phyloP scores from a whole-genome alignment of 2,888 invertebrate genomes.

The Drosophila ustulata region DNA sequence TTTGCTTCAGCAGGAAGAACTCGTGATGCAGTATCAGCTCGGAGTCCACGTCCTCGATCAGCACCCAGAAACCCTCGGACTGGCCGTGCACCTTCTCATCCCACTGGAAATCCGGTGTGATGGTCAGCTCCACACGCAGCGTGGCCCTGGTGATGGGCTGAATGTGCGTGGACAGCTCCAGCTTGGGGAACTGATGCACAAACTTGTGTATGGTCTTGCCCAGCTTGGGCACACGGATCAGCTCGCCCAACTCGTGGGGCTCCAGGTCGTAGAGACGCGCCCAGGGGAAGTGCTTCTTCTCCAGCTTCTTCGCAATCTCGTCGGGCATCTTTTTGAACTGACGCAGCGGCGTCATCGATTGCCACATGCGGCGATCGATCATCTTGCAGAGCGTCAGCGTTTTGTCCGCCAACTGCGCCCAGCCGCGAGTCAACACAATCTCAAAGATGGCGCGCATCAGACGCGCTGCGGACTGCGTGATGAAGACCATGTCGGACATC shows the following conservation, averaged over 20 bases:
- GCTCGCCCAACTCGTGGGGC: slow-evolving; percentile 98
- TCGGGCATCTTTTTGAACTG: slow-evolving; percentile 99
- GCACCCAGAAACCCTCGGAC: slow-evolving; percentile 94
- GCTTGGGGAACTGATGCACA: slow-evolving; percentile 96
- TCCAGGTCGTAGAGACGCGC: slow-evolving; percentile 97
- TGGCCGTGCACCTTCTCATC: slow-evolving; percentile 95
- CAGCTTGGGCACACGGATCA: slow-evolving; percentile 84
- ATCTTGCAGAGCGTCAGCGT: slow-evolving; percentile 98
- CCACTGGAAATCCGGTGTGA: slow-evolving; percentile 99
- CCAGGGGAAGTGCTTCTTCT: slow-evolving; percentile 98
- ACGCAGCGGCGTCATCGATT: slow-evolving; percentile 98
- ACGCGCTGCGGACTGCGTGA: slow-evolving; percentile 98
- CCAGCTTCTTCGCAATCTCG: slow-evolving; percentile 98
- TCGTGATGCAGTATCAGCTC: slow-evolving; percentile 98
- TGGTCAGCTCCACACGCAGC: slow-evolving; percentile 96
- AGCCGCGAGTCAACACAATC: slow-evolving; percentile 96
- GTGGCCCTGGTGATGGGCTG: slow-evolving; percentile 98
- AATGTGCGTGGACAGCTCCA: slow-evolving; percentile 98
- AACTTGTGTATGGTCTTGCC: slow-evolving; percentile 96
- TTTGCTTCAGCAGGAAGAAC: slow-evolving; percentile 96
- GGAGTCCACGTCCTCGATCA: slow-evolving; percentile 94
- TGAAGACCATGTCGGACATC: slow-evolving; percentile 99
- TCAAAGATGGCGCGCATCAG: slow-evolving; percentile 98
- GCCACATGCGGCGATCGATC: slow-evolving; percentile 99
- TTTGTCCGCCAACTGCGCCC: slow-evolving; percentile 99